Evolutionary conservation across 2,888 invertebrate genomes (phyloP).

Genomic region (Trachelus iudaicus): DNA sequence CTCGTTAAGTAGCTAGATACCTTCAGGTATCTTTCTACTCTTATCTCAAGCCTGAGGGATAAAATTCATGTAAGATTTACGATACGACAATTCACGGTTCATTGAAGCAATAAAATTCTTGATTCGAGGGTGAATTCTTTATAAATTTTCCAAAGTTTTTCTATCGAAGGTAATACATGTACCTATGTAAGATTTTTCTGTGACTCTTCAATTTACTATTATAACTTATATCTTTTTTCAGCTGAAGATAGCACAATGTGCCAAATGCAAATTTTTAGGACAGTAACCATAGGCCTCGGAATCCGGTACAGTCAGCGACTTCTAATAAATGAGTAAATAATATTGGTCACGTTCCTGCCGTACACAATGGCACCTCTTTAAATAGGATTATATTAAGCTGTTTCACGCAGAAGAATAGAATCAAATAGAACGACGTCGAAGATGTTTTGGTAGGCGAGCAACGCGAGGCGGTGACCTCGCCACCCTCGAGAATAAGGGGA

Average conservation of each 20-base stretch:
- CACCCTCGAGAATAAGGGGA: constrained; percentile 15
- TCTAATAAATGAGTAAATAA: constrained; percentile 64
- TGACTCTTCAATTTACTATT: not conserved
- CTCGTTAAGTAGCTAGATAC: not conserved
- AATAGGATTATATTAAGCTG: constrained; percentile 66
- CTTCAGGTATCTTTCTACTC: not conserved
- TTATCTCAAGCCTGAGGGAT: not conserved
- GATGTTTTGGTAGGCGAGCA: constrained; percentile 62
- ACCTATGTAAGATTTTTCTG: not conserved
- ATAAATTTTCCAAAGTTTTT: not conserved
- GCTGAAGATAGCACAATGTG: not conserved
- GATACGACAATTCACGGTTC: constrained; percentile 37
- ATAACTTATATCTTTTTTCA: not conserved
- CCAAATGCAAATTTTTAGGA: not conserved
- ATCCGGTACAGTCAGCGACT: constrained; percentile 39
- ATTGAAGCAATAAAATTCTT: constrained; percentile 31
- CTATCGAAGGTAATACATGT: not conserved
- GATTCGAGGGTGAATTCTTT: not conserved
- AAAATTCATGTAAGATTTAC: constrained; percentile 29
- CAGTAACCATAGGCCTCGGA: not conserved
- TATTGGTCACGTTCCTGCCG: constrained; percentile 61
- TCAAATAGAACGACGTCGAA: constrained; percentile 60
- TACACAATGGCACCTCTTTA: constrained; percentile 52
- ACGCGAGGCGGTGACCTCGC: constrained; percentile 33
- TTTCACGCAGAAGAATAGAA: constrained; percentile 61